phyloP scores from a whole-genome alignment of 2,113 vertebrate species.

The Prunella himalayana region DNA sequence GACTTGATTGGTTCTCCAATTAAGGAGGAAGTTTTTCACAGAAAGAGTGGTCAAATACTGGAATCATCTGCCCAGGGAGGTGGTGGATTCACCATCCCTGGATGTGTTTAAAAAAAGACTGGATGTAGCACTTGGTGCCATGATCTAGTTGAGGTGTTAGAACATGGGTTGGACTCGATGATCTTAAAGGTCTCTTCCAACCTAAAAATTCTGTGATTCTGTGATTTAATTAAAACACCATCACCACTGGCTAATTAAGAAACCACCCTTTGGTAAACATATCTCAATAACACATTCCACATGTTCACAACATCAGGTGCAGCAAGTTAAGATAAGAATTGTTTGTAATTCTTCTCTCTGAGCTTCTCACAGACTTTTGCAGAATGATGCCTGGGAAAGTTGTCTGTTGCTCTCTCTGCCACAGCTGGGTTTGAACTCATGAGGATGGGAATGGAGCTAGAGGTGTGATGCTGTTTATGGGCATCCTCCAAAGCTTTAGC shows the following conservation, averaged over 20 bases:
- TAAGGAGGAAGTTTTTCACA: too few species aligned
- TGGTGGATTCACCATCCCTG: too few species aligned
- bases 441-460: background rate
- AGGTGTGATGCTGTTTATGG: background rate
- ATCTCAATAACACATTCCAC: background rate
- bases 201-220: too few species aligned
- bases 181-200: too few species aligned
- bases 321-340: background rate
- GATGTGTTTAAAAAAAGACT: too few species aligned
- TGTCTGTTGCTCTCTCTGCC: background rate
- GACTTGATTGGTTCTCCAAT: too few species aligned
- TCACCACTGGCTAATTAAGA: background rate
- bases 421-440: background rate
- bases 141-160: too few species aligned
- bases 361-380: background rate
- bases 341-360: background rate
- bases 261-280: background rate
- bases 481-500: background rate
- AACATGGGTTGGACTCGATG: too few species aligned
- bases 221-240: background rate
- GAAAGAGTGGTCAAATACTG: too few species aligned
- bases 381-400: background rate
- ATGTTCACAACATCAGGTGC: background rate
- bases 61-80: too few species aligned
- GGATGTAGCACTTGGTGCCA: too few species aligned